Conservation (phyloP, 1,140 invertebrate genomes). For the Steinernema feltiae region DNA sequence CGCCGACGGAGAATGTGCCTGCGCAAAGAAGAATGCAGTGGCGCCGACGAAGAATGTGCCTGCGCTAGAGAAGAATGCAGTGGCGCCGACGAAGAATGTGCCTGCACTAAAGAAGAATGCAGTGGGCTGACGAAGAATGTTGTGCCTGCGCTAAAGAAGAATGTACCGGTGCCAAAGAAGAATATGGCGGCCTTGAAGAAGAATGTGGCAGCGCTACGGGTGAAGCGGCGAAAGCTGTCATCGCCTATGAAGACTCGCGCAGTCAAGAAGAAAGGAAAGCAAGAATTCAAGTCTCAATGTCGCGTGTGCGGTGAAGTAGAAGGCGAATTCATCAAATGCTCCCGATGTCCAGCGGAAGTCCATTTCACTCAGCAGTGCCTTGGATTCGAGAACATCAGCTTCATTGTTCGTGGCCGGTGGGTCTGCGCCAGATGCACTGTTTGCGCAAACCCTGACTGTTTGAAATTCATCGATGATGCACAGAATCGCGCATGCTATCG, state of each 20-base stretch:
- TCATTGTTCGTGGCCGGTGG: not conserved
- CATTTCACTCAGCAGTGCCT: not conserved
- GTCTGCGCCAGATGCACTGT: not conserved
- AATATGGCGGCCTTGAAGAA: not conserved
- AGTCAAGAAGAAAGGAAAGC: not conserved
- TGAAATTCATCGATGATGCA: not conserved
- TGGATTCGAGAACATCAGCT: not conserved
- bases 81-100: too few relatives aligned
- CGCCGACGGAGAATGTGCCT: too few relatives aligned
- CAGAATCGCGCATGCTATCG: not conserved
- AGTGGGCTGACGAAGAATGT: too few relatives aligned
- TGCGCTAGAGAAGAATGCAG: too few relatives aligned
- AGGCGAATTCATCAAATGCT: not conserved
- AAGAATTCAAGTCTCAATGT: not conserved
- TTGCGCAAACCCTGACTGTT: not conserved
- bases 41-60: not conserved
- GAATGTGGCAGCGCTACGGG: not conserved
- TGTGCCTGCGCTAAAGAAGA: too few relatives aligned
- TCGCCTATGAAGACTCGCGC: not conserved
- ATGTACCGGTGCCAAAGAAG: too few relatives aligned
- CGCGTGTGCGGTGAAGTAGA: not conserved
- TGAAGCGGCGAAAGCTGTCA: not conserved
- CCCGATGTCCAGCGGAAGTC: not conserved
- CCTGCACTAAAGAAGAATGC: too few relatives aligned
- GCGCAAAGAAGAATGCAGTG: too few relatives aligned